Base-by-base conservation (phyloP, 92 coral and sea anemone species). In the Diadumene lineata region DNA sequence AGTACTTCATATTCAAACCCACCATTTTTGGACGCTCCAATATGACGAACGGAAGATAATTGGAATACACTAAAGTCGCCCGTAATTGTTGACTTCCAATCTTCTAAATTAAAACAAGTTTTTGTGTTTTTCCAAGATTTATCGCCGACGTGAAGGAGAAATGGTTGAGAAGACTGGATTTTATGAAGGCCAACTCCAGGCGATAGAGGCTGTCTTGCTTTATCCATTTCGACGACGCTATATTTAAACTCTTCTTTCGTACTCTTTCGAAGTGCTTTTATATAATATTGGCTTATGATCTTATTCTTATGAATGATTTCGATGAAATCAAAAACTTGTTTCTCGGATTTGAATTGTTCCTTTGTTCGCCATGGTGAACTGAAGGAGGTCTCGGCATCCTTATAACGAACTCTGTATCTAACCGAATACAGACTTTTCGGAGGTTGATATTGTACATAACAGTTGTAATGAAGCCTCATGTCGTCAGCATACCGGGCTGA, bases 101-200 rank as follows among this genome's bases (percentile, higher is more conserved):
- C 38, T 15, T 81, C 74, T 34, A 90, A 70, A 56, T 60, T 79
- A 34, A 55, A 66, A 31, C 96, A 90, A 53, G 80, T 90, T 27
- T 32, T 77, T 58, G 70, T 69, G 50, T 69, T 34, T 16, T 75
- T 82, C 96, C 96, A 90, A 4, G 81, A 56, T 29, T 80, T 72
- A 2, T 82, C 85, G 19, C 55, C 78, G 8, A 90, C 53, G 43
- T 78, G 75, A 17, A 78, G 25, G 2, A 80, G 64, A 67, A 90
- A 90, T 1, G 96, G 91, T 33, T 21, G 55, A 43, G 55, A 61
- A 19, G 90, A 66, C 69, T 86, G 96, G 44, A 90, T 56, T 3
- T 24, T 51, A 30, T 82, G 64, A 19, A 75, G 18, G 10, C 29
- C 44, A 18, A 30, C 60, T 34, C 69, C 83, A 0, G 62, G 64